These are phyloP conservation scores for Anthopleura sola DNA, from an alignment of 64 coral and sea anemone species.

Conservation along the genomic window DNA sequence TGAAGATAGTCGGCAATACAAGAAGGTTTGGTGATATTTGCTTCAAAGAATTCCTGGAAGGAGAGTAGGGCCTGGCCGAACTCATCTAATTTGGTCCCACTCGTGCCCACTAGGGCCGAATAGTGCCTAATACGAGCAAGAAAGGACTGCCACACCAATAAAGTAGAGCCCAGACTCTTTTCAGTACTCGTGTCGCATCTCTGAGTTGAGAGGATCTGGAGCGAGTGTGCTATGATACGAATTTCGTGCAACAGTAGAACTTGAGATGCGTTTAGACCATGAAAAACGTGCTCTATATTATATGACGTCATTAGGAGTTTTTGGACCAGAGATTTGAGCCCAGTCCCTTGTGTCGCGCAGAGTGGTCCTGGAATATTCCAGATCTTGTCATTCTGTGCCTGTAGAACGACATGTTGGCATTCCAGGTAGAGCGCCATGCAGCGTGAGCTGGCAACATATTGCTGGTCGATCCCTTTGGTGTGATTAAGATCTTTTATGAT, in stretches of 20 bases:
- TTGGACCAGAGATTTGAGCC: constrained; percentile 59
- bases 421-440: constrained; percentile 78
- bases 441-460: constrained; percentile 43
- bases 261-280: constrained; percentile 64
- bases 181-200: constrained; percentile 50
- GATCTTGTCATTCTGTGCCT: constrained; percentile 77
- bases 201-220: constrained; percentile 70
- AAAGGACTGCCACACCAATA: constrained; percentile 90
- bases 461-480: constrained; percentile 56
- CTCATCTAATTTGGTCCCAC: constrained; percentile 54
- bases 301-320: constrained; percentile 78
- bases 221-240: constrained; percentile 74
- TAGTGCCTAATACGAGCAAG: constrained; percentile 75
- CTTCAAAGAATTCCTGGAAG: constrained; percentile 87
- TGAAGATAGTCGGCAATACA: constrained; percentile 74
- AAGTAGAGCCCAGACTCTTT: constrained; percentile 63
- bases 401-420: constrained; percentile 61
- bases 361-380: constrained; percentile 74
- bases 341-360: constrained; percentile 63
- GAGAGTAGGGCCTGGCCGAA: constrained; percentile 73
- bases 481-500: constrained; percentile 74
- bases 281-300: constrained; percentile 75
- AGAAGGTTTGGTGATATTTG: constrained; percentile 88
- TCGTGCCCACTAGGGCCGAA: constrained; percentile 43
- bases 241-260: constrained; percentile 65